phyloP scores from a whole-genome alignment of 2,797 vertebrate genomes.

The Pachyuromys duprasi region DNA sequence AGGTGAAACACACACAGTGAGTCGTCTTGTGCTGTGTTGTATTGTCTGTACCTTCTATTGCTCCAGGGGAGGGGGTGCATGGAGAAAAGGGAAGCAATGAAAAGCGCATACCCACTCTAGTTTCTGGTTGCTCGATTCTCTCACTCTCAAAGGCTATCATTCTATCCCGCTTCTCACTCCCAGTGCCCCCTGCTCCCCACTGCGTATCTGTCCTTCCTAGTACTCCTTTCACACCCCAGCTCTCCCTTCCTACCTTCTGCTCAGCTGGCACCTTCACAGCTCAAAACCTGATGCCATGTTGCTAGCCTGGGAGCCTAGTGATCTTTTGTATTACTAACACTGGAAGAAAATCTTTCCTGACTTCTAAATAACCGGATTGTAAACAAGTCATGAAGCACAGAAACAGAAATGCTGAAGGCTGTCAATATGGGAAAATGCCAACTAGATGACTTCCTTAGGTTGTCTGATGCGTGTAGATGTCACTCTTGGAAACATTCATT shows the following conservation, averaged over 20 bases:
- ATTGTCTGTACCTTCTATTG: neutral
- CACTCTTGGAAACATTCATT: slow-evolving; percentile 64
- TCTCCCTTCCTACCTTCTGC: neutral
- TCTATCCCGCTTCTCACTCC: neutral
- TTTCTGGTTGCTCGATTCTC: neutral
- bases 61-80: neutral
- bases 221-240: no score
- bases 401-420: neutral
- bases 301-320: neutral
- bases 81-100: neutral
- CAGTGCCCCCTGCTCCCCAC: neutral
- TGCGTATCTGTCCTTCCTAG: neutral
- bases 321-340: neutral
- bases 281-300: neutral
- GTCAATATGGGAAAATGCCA: slow-evolving; percentile 47
- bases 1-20: neutral
- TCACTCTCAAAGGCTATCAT: neutral
- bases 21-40: no score
- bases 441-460: neutral
- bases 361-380: slow-evolving; percentile 23
- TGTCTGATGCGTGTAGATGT: slow-evolving; percentile 44
- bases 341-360: neutral
- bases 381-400: slow-evolving; percentile 47
- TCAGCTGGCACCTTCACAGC: neutral
- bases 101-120: rapidly evolving